Base-by-base conservation (phyloP, 2,113 vertebrate species). In the Rhea americana region DNA sequence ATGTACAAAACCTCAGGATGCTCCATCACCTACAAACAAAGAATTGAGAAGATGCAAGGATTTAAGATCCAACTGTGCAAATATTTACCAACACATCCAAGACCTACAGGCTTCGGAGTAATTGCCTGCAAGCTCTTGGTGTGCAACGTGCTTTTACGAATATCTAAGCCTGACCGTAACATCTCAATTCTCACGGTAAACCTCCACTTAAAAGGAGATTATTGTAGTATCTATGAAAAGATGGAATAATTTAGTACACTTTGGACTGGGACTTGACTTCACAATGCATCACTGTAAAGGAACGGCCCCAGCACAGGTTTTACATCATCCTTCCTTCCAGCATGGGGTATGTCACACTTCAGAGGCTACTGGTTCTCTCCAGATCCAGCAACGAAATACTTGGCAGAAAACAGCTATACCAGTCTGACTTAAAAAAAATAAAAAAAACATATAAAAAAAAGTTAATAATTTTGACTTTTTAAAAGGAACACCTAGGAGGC, bases 11-110 rank as follows among this genome's bases (percentile, higher is more conserved):
- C 37, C 30, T 67, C 62, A 20, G n/a, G 28, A 30, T 9, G 11
- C 28, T 32, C 55, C 55, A 18, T 0, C 56, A 28, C 53, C 70
- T 15, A 51, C 22, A 4, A 17, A 53, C 0, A 11, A 59, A 47
- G 81, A 89, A 17, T 35, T 30, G 39, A 51, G 61, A 58, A 61
- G 7, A 53, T 19, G 14, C 20, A 56, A 53, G 16, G 67, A 50
- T 22, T 71, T 1, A 67, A n/a, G 51, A 47, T 35, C 20, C 13
- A 3, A 45, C 19, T 65, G 7, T 26, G 53, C 22, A 11, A 37
- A 22, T 51, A 17, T 67, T 39, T 61, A 43, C 22, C 7, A 62
- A 77, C 17, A 25, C 26, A 45, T 4, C 5, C 26, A 37, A 37
- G 35, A 26, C 20, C 47, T 83, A 43, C 1, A 21, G 20, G 56